A percentile compares a stretch with the other conserved stretches of the same genome.
Evolutionary conservation across 1,140 invertebrate genomes (phyloP).

Genomic region (Philopotamus ludificatus): DNA sequence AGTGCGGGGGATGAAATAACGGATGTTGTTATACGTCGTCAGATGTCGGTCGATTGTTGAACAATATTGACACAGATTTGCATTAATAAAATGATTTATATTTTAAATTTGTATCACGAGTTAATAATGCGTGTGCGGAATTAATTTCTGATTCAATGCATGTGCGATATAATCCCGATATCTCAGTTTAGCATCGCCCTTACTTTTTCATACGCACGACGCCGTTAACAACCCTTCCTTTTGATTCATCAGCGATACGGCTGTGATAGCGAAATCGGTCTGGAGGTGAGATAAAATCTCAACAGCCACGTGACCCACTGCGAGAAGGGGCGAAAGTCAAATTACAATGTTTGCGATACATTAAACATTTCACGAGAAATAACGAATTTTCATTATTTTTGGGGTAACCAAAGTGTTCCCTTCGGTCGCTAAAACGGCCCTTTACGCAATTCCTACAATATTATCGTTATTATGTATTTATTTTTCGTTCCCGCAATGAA

Average conservation of each 20-base stretch:
- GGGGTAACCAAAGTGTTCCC: no score
- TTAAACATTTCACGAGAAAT: no score
- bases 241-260: background rate
- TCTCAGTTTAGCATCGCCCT: background rate
- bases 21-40: background rate
- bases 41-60: background rate
- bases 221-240: conserved; percentile 12
- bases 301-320: conserved; percentile 10
- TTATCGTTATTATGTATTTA: no score
- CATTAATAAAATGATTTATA: background rate
- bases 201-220: background rate
- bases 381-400: no score
- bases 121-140: no score
- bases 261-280: conserved; percentile 12
- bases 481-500: no score
- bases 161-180: background rate
- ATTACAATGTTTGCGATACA: background rate
- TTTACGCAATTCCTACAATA: no score
- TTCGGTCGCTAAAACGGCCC: no score
- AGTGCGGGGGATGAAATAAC: conserved; percentile 17
- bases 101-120: background rate
- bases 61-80: background rate
- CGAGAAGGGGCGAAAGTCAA: background rate
- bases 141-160: no score
- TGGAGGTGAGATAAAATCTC: conserved; percentile 16